Base-by-base conservation (phyloP, 1,140 invertebrate genomes). In the Cydia fagiglandana region DNA sequence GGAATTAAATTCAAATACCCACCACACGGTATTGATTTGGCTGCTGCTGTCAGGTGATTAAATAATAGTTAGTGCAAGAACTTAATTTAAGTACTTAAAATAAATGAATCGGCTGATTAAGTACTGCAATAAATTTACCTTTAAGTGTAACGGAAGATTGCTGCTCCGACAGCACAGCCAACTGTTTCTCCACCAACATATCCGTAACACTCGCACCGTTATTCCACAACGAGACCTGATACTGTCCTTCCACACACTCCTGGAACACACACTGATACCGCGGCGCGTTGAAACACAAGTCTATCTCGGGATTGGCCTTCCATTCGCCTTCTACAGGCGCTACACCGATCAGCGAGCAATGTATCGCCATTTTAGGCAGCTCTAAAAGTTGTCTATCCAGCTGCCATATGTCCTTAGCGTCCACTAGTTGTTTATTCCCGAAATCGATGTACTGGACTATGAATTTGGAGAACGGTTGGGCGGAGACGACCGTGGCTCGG, bases 401-500 rank as follows among this genome's bases (percentile, higher is more conserved):
- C 17, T 94, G 93, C 93, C 94, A 97, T 0, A 97, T 94, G 81
- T 96, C 94, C 73, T 88, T 91, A 0, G 88, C 86, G 45, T 94
- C 89, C 0, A 96, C 94, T 0, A 94, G 86, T 34, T 94, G 94
- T 34, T 92, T 93, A 84, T 97, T 97, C 41, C 96, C 96, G 82
- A 95, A 96, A 90, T 97, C 96, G 1, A 97, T 93, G 77, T 95
- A 97, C 38, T 94, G 94, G 0, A 97, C 95, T 45, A 94, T 93
- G 81, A 94, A 95, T 77, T 94, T 94, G 9, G 92, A 92, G 34
- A 90, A 86, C 76, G 93, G 92, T 77, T 94, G 94, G 2, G 93
- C 84, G 28, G 94, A 94, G 10, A 94, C 79, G 2, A 97, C 88
- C 73, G 94, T 93, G 2, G 95, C 96, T 56, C 96, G 90, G 86